Evolutionary conservation across 1,140 invertebrate genomes (phyloP), one percentile per base, ranked within the genome.

Genomic region (Drosophila melanica): DNA sequence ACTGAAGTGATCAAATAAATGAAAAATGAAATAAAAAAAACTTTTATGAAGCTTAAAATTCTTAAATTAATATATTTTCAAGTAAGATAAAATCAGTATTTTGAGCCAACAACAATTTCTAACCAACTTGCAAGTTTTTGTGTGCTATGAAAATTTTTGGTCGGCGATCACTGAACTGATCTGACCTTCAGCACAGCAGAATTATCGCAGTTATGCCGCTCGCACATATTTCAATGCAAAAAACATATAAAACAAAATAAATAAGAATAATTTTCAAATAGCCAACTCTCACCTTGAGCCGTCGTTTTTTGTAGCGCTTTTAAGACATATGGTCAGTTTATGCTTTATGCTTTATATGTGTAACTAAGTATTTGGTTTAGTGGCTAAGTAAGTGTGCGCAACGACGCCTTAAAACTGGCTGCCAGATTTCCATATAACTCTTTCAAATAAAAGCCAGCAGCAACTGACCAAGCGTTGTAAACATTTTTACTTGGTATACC

Each of bases 381-480:
- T 57, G 59, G 67, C 68, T 75, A 58, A 42, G 62, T 64, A 54
- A 67, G 33, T 48, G 48, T n/a, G 41, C 59, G 62, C 44, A 67
- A 82, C 80, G 72, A 84, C 81, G 81, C 81, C 76, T 85, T 51
- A 63, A 74, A 63, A 66, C 23, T 58, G 45, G 63, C 55, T 67
- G 77, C 64, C 66, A 70, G 73, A 85, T 84, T 84, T 77, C 73
- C 81, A 84, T 84, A 85, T 77, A 78, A 65, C 76, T 76, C 76
- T 76, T 58, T 68, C 82, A 84, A 64, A 82, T 79, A 76, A 82
- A 84, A 62, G 54, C 18, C 55, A 66, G 27, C 60, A 42, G 18
- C 42, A 64, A 70, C 47, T 69, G 44, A 10, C 23, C 66, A 42
- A 50, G 18, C 14, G 59, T 62, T 60, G 68, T 64, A 64, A 60